Evolutionary conservation across 2,113 vertebrate genomes (phyloP).

Genomic region (Melanocharis versteri): DNA sequence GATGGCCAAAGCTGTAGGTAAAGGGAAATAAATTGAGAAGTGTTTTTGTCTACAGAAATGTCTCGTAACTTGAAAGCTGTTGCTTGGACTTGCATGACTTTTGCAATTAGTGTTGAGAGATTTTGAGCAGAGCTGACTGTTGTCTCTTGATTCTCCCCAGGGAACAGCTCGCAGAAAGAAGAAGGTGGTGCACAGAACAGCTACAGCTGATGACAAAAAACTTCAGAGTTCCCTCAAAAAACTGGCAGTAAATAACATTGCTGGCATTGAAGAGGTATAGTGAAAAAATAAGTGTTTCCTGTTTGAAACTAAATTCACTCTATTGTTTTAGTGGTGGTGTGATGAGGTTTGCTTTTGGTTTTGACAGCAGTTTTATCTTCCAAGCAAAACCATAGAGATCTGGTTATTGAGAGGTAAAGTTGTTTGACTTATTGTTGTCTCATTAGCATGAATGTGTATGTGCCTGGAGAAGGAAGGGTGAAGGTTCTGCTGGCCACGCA

Average conservation of each 20-base stretch:
- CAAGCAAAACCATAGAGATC: neutral
- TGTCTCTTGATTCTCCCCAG: constrained; percentile 66
- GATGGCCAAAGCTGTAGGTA: neutral
- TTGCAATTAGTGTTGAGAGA: neutral
- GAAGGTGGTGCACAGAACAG: constrained; percentile 99
- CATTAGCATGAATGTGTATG: fast-evolving
- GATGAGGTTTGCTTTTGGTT: neutral
- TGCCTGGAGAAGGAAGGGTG: neutral
- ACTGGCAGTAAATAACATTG: constrained; percentile 96
- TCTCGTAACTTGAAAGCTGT: neutral
- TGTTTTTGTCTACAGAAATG: neutral
- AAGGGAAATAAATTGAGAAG: neutral
- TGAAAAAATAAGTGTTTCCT: neutral
- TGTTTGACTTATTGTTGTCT: neutral
- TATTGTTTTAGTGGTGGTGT: neutral
- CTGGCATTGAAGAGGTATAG: constrained; percentile 95
- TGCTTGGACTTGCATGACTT: neutral
- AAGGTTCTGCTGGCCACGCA: neutral
- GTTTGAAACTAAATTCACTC: neutral
- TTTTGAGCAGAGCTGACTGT: neutral
- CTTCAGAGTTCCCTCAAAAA: constrained; percentile 98
- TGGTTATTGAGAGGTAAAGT: neutral
- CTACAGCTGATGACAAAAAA: constrained; percentile 98
- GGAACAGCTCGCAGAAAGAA: constrained; percentile 98
- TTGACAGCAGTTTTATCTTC: neutral